Evolutionary conservation across 2,797 vertebrate genomes (phyloP).

Genomic region (Anguilla anguilla): DNA sequence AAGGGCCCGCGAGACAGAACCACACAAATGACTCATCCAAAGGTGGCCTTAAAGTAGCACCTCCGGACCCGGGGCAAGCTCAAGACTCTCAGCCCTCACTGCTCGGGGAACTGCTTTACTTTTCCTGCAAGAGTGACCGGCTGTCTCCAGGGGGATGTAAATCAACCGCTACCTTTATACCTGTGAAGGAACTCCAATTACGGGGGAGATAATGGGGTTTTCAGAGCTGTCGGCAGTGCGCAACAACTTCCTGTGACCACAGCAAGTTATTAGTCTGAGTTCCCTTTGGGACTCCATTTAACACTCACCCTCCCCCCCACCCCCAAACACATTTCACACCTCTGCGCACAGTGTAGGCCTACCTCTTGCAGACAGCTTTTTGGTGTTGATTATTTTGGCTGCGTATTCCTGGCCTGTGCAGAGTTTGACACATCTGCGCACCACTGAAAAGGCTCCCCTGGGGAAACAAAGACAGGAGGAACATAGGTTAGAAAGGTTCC

Average conservation of each 20-base stretch:
- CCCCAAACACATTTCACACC: neutral
- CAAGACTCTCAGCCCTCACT: neutral
- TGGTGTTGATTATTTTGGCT: constrained; percentile 99
- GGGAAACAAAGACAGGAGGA: constrained; percentile 55
- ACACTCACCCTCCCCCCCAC: neutral
- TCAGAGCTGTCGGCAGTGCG: neutral
- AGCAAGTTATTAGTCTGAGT: neutral
- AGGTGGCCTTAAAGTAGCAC: neutral
- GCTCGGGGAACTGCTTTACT: neutral
- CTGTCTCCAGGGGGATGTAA: neutral
- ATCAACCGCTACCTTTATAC: neutral
- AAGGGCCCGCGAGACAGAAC: neutral
- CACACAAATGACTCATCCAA: neutral
- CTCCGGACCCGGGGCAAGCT: neutral
- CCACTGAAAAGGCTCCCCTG: constrained; percentile 99
- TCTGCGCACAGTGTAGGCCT: constrained; percentile 49
- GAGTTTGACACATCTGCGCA: constrained; percentile 98
- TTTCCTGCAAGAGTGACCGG: neutral
- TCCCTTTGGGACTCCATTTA: neutral
- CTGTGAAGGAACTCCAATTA: constrained; percentile 4
- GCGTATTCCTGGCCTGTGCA: constrained; percentile 96
- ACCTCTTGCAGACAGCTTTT: constrained; percentile 99
- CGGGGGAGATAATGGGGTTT: neutral
- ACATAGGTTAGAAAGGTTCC: constrained; percentile 20
- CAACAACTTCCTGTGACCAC: neutral